phyloP scores from a whole-genome alignment of 2,888 invertebrate species.

The Sialis lutaria region DNA sequence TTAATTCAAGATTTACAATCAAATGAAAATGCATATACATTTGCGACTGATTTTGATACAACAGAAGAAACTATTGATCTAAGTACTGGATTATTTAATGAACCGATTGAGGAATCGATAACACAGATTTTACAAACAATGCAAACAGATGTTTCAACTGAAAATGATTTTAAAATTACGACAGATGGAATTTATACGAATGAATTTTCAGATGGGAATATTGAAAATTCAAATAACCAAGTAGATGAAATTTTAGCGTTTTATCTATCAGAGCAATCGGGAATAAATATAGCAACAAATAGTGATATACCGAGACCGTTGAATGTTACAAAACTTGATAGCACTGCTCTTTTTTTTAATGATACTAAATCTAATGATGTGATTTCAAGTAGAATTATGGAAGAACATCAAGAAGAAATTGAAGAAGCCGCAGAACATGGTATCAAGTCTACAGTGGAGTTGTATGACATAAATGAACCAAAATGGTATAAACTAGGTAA shows the following conservation, averaged over 20 bases:
- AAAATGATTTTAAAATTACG: conserved; percentile 1
- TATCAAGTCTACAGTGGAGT: conserved; percentile 44
- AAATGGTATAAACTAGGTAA: conserved; percentile 41
- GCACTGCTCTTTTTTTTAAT: background rate
- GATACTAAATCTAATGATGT: background rate
- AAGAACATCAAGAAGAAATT: conserved; percentile 23
- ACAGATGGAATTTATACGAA: background rate
- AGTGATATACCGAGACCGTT: background rate
- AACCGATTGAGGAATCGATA: background rate
- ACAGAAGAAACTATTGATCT: background rate
- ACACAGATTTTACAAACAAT: too few relatives aligned
- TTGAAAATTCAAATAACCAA: background rate
- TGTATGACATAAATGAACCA: conserved; percentile 40
- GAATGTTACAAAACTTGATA: background rate
- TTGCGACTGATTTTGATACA: too few relatives aligned
- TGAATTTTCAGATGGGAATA: background rate
- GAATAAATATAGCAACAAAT: background rate
- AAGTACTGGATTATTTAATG: background rate
- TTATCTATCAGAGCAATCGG: background rate
- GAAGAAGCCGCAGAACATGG: conserved; percentile 50
- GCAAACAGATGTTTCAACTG: too few relatives aligned
- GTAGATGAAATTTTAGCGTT: background rate
- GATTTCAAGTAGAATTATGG: background rate
- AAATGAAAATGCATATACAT: too few relatives aligned
- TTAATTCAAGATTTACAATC: too few relatives aligned